Evolutionary conservation across 2,113 vertebrate species (phyloP), one percentile per base, ranked within the genome.

Genomic region (Vanacampus margaritifer): DNA sequence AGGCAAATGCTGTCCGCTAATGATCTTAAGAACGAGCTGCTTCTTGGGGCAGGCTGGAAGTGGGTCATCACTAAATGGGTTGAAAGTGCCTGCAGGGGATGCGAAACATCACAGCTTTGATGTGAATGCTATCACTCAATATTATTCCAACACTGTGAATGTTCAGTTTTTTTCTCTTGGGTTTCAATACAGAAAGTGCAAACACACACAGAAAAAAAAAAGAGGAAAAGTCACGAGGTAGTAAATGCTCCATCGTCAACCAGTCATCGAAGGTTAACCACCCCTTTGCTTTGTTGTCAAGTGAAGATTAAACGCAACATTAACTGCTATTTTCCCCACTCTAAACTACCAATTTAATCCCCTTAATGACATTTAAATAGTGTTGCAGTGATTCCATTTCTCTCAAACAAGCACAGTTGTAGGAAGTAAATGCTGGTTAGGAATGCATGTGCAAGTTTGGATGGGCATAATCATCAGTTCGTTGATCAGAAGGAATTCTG

Each of bases 1-100:
- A 43, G 97, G 97, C 32, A 99, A 91, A 74, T 98, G 97, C 71
- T 99, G 97, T 23, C 97, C 97, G 69, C 97, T 99, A 87, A 98
- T 98, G 87, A 99, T 92, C 90, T 98, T 98, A 72, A 99, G 91
- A 65, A 96, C 89, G 41, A 99, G 92, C 80, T 99, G 96, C 78
- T 98, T 99, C 89, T 98, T 98, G 66, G 96, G 95, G 78, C 92
- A 93, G 12, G 95, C 96, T 83, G 96, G 97, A 79, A 98, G 93
- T 1, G 97, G 96, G 63, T 99, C 96, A 63, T 93, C 92, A 80
- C 93, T 92, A 79, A 94, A 95, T 59, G 95, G 95, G 82, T 95
- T 98, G 87, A 98, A 98, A 2, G 94, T 93, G 73, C 95, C 97
- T 99, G 67, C 67, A 78, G 82, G 59, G 60, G 67, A 74, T 19